A percentile compares a stretch with the other conserved stretches of the same genome.
Conservation (phyloP, 2,888 invertebrate genomes). For the Caenorhabditis wallacei region DNA sequence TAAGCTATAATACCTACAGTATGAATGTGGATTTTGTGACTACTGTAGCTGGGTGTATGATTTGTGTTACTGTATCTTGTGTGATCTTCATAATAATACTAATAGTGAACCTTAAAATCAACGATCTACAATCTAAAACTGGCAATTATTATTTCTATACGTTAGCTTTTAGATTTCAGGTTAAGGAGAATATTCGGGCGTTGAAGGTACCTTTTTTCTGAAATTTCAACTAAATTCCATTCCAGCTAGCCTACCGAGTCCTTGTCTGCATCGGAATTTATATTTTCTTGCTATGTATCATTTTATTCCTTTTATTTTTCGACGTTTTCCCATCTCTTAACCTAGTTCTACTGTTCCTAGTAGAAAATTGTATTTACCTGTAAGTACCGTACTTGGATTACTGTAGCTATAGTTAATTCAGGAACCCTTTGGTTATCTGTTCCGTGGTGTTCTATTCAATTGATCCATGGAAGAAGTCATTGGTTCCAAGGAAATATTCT, state of each 20-base stretch:
- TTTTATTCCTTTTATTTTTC: slow-evolving; percentile 34
- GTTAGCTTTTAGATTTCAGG: slow-evolving; percentile 50
- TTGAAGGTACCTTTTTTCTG: slow-evolving; percentile 31
- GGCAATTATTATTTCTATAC: slow-evolving; percentile 35
- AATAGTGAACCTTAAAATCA: slow-evolving; percentile 39
- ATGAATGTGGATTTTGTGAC: slow-evolving; percentile 19
- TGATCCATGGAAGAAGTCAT: slow-evolving; percentile 27
- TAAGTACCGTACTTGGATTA: slow-evolving; percentile 8
- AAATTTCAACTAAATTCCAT: background rate
- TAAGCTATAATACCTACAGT: slow-evolving; percentile 16
- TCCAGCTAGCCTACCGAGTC: slow-evolving; percentile 33
- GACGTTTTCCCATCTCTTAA: slow-evolving; percentile 2
- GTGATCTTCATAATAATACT: slow-evolving; percentile 32
- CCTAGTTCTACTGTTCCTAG: slow-evolving; percentile 7
- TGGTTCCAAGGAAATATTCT: background rate
- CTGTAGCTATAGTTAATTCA: background rate
- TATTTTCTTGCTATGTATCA: slow-evolving; percentile 12
- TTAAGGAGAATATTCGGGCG: slow-evolving; percentile 49
- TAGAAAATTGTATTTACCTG: slow-evolving; percentile 47
- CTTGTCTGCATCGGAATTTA: slow-evolving; percentile 36
- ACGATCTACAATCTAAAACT: slow-evolving; percentile 1
- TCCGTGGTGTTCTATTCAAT: slow-evolving; percentile 31
- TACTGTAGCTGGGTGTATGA: slow-evolving; percentile 29
- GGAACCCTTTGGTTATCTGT: slow-evolving; percentile 46
- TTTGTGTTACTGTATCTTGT: slow-evolving; percentile 17